Conservation (phyloP, 2,797 vertebrate genomes). For the Nyctibius grandis region DNA sequence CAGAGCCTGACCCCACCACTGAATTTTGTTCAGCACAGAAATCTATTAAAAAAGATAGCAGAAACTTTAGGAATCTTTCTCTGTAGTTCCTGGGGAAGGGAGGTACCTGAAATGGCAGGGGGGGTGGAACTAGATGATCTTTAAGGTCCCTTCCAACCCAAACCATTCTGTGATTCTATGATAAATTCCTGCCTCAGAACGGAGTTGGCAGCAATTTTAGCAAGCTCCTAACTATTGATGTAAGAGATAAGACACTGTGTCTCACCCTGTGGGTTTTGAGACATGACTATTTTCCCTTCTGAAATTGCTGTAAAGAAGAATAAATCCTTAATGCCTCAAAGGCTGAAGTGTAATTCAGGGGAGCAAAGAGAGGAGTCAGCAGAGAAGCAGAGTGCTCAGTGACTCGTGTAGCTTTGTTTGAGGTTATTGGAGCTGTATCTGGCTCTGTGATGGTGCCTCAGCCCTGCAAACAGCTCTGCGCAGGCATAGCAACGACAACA, state of each 20-base stretch:
- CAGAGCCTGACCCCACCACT: not conserved
- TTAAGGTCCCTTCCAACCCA: no score
- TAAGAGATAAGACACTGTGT: not conserved
- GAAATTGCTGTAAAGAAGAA: not conserved
- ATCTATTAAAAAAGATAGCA: not conserved
- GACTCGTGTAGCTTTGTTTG: not conserved
- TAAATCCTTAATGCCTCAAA: not conserved
- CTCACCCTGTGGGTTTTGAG: not conserved
- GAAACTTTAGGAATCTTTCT: not conserved
- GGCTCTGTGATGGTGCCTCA: not conserved
- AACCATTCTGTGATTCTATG: no score
- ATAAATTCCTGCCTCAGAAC: not conserved
- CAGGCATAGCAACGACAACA: accelerated
- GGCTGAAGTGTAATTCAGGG: not conserved
- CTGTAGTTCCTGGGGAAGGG: not conserved
- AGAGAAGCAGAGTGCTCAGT: not conserved
- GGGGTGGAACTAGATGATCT: no score
- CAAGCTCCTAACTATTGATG: not conserved
- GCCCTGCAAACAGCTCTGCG: not conserved
- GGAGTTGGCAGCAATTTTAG: not conserved
- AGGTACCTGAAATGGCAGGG: not conserved
- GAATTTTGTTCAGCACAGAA: not conserved
- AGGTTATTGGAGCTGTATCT: not conserved
- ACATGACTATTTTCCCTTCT: not conserved
- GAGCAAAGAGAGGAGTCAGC: not conserved